Conservation (phyloP, 2,113 vertebrate genomes). For the cat (Felis catus) region F.catus_Fca126_mat1.0 CM031424.1:17121001-17121500, state of each 20-base stretch:
- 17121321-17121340: slow-evolving; percentile 28
- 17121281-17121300: slow-evolving; percentile 14
- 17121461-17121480: not conserved
- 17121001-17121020: not conserved
- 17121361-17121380: not conserved
- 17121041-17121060: not conserved
- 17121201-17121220: not conserved
- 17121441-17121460: not conserved
- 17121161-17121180: not conserved
- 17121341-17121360: not conserved
- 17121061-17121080: not conserved
- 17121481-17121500: not conserved
- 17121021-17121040: not conserved
- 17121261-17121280: slow-evolving; percentile 25
- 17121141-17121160: not conserved
- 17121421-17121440: not conserved
- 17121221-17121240: slow-evolving; percentile 21
- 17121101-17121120: not conserved
- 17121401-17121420: slow-evolving; percentile 28
- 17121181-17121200: not conserved
- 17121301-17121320: slow-evolving; percentile 58
- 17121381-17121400: slow-evolving; percentile 38
- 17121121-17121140: slow-evolving; percentile 1
- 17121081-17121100: not conserved
- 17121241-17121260: slow-evolving; percentile 34